Evolutionary conservation across 2,797 vertebrate species (phyloP).

Genomic region (Alauda arvensis): DNA sequence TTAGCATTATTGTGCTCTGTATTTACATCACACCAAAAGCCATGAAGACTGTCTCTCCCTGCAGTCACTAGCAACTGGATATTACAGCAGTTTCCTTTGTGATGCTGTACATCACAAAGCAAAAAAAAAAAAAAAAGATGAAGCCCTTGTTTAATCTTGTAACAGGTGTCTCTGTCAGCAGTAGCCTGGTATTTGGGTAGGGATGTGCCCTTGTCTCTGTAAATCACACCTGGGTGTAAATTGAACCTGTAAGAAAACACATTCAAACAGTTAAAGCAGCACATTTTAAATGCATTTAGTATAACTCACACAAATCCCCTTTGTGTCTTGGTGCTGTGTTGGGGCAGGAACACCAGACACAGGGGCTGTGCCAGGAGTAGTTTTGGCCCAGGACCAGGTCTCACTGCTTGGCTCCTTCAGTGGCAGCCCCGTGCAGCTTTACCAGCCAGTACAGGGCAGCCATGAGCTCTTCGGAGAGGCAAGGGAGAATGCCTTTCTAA

Average conservation of each 20-base stretch:
- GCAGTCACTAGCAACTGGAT: not conserved
- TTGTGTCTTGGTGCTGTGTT: not conserved
- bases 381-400: not conserved
- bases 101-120: not conserved
- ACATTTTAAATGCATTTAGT: not conserved
- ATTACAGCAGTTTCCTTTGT: not conserved
- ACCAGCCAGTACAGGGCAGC: not conserved
- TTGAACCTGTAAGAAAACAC: not conserved
- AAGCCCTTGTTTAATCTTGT: not conserved
- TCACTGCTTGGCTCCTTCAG: accelerated
- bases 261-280: not conserved
- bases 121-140: too few species aligned
- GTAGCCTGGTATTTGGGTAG: not conserved
- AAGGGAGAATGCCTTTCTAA: accelerated
- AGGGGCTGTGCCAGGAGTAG: not conserved
- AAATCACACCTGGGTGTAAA: not conserved
- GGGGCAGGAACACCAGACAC: not conserved
- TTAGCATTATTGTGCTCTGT: not conserved
- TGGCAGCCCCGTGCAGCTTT: accelerated
- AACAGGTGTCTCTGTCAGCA: not conserved
- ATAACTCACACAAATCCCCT: not conserved
- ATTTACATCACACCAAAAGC: not conserved
- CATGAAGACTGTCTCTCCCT: not conserved
- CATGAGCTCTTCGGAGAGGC: not conserved
- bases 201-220: not conserved